Base-by-base conservation (phyloP, 2,113 vertebrate genomes). In the Syrrhaptes paradoxus region DNA sequence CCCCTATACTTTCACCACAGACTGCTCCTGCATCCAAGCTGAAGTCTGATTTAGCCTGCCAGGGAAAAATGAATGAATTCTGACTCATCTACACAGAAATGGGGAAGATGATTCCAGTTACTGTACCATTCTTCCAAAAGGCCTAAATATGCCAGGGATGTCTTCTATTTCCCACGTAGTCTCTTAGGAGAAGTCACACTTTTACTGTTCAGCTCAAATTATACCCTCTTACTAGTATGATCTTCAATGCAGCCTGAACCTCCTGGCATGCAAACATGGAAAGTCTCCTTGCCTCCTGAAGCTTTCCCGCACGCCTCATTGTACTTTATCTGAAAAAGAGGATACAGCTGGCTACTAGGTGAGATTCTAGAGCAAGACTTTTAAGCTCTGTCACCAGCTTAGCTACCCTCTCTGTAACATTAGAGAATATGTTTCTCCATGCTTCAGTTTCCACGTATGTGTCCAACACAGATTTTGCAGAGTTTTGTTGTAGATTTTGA, bases 171-270 rank as follows among this genome's bases (percentile, higher is more conserved):
- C 68, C 38, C 71, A 78, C 62, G 49, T 8, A 55, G 34, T 55
- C 65, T 94, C 85, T 70, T 65, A 88, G 61, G 72, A 96, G 93
- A 97, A 87, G 59, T 71, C 82, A 92, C 43, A 61, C 78, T 54
- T 74, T 38, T 7, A 55, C 38, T 18, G 57, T 57, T 88, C 58
- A 52, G 52, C 76, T 74, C 29, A 87, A 70, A 82, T n/a, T 72
- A 85, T 54, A 49, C 17, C 14, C 45, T 93, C 51, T 90, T 51
- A 88, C 28, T 41, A 79, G 46, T 38, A 68, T 17, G 63, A 91
- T 31, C 62, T 77, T 93, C 97, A 94, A 87, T 6, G 9, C 11
- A 54, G 25, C 11, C 70, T 82, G 38, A 92, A 81, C 52, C 41
- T 79, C 29, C 34, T 80, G 54, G 65, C 34, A 83, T 4, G 22